Base-by-base conservation (phyloP, 2,113 vertebrate genomes). In the Tetrao urogallus region DNA sequence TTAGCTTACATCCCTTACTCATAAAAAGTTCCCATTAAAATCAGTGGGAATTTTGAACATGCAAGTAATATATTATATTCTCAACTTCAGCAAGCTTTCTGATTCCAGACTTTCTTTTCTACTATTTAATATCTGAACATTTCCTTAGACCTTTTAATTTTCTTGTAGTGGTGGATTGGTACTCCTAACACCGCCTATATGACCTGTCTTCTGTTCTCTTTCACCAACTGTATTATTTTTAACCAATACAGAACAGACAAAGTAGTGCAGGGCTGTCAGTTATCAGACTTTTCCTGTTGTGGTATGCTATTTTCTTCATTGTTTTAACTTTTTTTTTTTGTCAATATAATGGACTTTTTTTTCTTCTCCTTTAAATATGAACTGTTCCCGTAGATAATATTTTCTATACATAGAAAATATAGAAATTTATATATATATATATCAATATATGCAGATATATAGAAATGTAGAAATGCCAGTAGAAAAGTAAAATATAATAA, bases 161-260 rank as follows among this genome's bases (percentile, higher is more conserved):
- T 36, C 30, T 72, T 70, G 28, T 34, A 12, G 21, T 32, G 10
- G 14, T 9, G 8, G 81, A 54, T 79, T 69, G 25, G 43, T 87
- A 61, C 12, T 1, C 4, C 82, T 93, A 75, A 13, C 40, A 47
- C n/a, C 2, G 19, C 7, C 18, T 56, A 8, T 0, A 0, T 0
- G 0, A 6, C 13, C 0, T 2, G 6, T 28, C 20, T 79, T 86
- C 12, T 10, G 65, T 81, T 56, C 21, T 6, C 10, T 36, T 79
- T 56, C 48, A 52, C 10, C 21, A 70, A 20, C 11, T 34, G 7
- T 11, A 40, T 19, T 19, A 3, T 38, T 78, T 78, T 75, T 52
- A 91, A 48, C 2, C 13, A 47, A 50, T 21, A n/a, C 0, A 1
- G 24, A 70, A 22, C 6, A 78, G 17, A 38, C 10, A 87, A 14